Evolutionary conservation across 1,140 invertebrate species (phyloP).

Genomic region (Holotrichia oblita): DNA sequence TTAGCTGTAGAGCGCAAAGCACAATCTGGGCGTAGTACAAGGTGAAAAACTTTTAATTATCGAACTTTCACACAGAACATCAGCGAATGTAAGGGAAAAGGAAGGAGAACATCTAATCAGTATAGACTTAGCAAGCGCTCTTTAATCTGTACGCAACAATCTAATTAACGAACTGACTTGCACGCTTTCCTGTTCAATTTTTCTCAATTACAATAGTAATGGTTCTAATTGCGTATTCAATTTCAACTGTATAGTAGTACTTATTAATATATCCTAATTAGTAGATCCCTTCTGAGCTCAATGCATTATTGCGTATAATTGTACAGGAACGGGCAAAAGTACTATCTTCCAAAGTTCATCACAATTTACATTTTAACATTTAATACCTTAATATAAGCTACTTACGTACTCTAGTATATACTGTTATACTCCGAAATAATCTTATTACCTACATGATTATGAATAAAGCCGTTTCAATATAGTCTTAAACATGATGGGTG

Average conservation of each 20-base stretch:
- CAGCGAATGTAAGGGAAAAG: background rate
- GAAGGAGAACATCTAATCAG: background rate
- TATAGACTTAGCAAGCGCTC: background rate
- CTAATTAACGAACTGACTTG: conserved; percentile 12
- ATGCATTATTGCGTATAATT: background rate
- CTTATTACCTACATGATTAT: too few species aligned
- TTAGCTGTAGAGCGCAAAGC: background rate
- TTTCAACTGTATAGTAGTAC: conserved; percentile 16
- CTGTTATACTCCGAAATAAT: too few species aligned
- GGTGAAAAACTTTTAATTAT: conserved; percentile 8
- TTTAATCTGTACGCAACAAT: conserved; percentile 16
- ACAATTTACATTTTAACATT: too few species aligned
- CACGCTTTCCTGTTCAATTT: conserved; percentile 2
- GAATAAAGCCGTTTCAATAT: too few species aligned
- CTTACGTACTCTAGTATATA: too few species aligned
- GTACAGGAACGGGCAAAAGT: too few species aligned
- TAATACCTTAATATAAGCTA: too few species aligned
- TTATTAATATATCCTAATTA: conserved; percentile 22
- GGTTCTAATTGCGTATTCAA: conserved; percentile 15
- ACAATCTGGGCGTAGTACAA: background rate
- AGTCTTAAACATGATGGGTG: too few species aligned
- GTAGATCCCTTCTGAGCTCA: background rate
- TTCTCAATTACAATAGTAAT: conserved; percentile 21
- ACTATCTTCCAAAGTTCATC: too few species aligned
- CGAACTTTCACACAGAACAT: background rate